These are phyloP conservation scores for Isurus oxyrinchus DNA, from an alignment of 2,113 vertebrate species.

Conservation along the genomic window DNA sequence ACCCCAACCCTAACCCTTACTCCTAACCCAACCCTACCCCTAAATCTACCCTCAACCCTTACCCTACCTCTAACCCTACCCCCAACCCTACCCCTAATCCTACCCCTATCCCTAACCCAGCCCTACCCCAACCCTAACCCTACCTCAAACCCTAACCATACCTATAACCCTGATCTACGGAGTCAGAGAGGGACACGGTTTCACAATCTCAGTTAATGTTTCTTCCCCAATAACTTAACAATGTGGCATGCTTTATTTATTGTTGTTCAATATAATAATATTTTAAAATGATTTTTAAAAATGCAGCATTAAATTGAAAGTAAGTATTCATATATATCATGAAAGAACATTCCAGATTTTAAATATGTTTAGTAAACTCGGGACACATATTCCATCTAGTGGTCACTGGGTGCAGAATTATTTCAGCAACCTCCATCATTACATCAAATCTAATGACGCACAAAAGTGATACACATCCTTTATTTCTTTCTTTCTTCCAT, in stretches of 20 bases:
- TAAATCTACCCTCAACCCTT: too few relatives aligned
- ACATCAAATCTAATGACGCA: neutral
- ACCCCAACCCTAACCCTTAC: too few relatives aligned
- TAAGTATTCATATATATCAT: neutral
- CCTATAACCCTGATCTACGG: neutral
- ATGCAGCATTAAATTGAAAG: neutral
- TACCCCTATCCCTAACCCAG: too few relatives aligned
- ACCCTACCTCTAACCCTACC: too few relatives aligned
- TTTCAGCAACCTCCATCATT: neutral
- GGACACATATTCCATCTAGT: neutral
- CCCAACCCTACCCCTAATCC: too few relatives aligned
- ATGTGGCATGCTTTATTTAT: neutral
- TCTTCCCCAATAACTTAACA: neutral
- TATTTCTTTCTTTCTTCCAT: neutral
- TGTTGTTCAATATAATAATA: neutral
- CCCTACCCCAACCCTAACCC: too few relatives aligned
- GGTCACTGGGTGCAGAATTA: neutral
- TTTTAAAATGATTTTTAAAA: neutral
- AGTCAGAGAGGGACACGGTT: neutral
- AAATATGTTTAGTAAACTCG: neutral
- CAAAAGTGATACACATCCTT: neutral
- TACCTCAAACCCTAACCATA: too few relatives aligned
- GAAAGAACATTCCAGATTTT: neutral
- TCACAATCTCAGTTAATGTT: neutral
- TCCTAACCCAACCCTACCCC: too few relatives aligned